Evolutionary conservation across 2,888 invertebrate genomes (phyloP).

Genomic region (Acanthosepion esculentum): DNA sequence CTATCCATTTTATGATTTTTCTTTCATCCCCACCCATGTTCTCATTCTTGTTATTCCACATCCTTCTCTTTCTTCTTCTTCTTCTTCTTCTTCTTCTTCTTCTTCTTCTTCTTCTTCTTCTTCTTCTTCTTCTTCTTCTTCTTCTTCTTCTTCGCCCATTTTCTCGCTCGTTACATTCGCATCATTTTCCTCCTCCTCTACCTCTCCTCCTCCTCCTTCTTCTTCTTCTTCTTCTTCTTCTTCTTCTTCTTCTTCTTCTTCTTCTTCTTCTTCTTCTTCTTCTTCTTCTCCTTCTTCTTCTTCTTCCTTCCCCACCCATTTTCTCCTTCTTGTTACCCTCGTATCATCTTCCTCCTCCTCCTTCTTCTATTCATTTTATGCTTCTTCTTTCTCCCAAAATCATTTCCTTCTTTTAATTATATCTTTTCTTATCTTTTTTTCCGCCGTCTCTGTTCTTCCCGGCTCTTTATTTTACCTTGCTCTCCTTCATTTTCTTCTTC

Average conservation of each 20-base stretch:
- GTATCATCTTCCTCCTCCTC: not conserved
- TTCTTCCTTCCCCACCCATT: not conserved
- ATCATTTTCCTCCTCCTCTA: too few species aligned
- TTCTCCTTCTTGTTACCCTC: too few species aligned
- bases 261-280: not conserved
- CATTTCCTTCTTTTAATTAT: too few species aligned
- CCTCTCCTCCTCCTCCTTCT: too few species aligned
- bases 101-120: not conserved
- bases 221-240: too few species aligned
- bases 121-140: not conserved
- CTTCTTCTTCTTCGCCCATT: not conserved
- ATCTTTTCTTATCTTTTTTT: not conserved
- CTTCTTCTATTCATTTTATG: not conserved
- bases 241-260: not conserved
- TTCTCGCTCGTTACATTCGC: too few species aligned
- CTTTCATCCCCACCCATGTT: too few species aligned
- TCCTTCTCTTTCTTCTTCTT: not conserved
- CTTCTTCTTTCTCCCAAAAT: not conserved
- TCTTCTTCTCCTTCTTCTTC: not conserved
- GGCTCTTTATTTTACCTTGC: not conserved
- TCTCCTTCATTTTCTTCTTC: not conserved
- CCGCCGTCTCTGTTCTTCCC: not conserved
- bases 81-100: not conserved
- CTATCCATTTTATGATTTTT: too few species aligned
- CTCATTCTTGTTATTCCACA: too few species aligned